These are phyloP conservation scores for Arothron firmamentum DNA, from an alignment of 2,113 vertebrate genomes.

Conservation along the genomic window DNA sequence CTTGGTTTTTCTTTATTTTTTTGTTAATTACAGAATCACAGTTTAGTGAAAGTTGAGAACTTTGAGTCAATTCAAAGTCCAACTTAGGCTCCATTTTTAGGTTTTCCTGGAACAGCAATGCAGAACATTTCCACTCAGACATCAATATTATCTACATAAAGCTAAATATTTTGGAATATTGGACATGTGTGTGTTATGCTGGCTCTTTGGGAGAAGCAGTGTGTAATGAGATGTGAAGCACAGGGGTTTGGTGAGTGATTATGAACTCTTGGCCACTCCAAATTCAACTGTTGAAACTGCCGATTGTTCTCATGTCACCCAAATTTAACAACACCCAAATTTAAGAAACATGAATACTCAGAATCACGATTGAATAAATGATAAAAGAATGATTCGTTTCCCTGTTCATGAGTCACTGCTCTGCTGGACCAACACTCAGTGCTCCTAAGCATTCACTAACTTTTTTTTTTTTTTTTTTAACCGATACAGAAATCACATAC, in stretches of 20 bases:
- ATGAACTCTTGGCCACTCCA: conserved; percentile 5
- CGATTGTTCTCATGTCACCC: not conserved
- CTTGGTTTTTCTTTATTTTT: conserved; percentile 9
- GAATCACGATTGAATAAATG: not conserved
- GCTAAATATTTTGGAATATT: conserved; percentile 8
- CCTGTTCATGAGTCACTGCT: conserved; percentile 24
- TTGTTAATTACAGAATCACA: conserved; percentile 1
- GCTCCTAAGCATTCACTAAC: not conserved
- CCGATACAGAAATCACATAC: conserved; percentile 19
- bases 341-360: conserved; percentile 1
- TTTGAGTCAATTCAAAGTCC: not conserved
- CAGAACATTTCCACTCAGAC: conserved; percentile 8
- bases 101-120: not conserved
- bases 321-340: conserved; percentile 5
- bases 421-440: conserved; percentile 39
- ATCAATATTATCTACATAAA: conserved; percentile 12
- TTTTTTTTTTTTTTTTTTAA: conserved; percentile 16
- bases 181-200: not conserved
- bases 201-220: conserved; percentile 16
- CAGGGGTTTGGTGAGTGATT: conserved; percentile 9
- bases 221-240: conserved; percentile 13
- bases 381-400: not conserved
- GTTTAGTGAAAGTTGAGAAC: conserved; percentile 4
- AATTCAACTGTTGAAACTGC: not conserved
- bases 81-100: not conserved